Base-by-base conservation (phyloP, 2,888 invertebrate species). In the Cynaeus angustus region DNA sequence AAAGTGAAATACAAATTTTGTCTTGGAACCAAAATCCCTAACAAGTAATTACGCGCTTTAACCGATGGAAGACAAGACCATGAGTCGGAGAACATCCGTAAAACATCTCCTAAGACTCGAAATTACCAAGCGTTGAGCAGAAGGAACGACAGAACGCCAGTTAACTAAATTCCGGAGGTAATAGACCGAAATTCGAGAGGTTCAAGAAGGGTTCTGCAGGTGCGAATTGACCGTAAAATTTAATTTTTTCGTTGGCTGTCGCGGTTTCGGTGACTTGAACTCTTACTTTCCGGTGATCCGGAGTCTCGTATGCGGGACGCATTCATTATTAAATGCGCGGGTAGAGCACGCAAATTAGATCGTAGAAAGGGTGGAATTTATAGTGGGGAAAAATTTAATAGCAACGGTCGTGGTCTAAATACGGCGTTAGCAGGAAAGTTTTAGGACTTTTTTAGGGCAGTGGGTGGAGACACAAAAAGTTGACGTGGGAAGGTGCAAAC, bases 11-110 rank as follows among this genome's bases (percentile, higher is more conserved):
- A n/a, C n/a, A n/a, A n/a, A n/a, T n/a, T n/a, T n/a, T n/a, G n/a
- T n/a, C n/a, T n/a, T n/a, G n/a, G n/a, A n/a, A n/a, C n/a, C n/a
- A n/a, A n/a, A n/a, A n/a, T n/a, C n/a, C n/a, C n/a, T n/a, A n/a
- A n/a, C n/a, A n/a, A 67, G 67, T 67, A 67, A 67, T 67, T 59
- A 61, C 67, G 67, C 67, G 50, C 26, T 58, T 58, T 38, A 38
- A 66, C 58, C 16, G 28, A 12, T 12, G 16, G 56, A 56, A 66
- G 58, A 66, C 66, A 56, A 66, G 48, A 55, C 55, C 66, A 45
- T 45, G 66, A 66, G n/a, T n/a, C 55, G 56, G 48, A 55, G 55
- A 66, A 66, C 59, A 66, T 66, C 64, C 58, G 59, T 66, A 66
- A 66, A 66, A 66, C 58, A 66, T 66, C 58, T 59, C 52, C 14